Base-by-base conservation (phyloP, 2,797 vertebrate species). In the Parauchenoglanis punctatus region DNA sequence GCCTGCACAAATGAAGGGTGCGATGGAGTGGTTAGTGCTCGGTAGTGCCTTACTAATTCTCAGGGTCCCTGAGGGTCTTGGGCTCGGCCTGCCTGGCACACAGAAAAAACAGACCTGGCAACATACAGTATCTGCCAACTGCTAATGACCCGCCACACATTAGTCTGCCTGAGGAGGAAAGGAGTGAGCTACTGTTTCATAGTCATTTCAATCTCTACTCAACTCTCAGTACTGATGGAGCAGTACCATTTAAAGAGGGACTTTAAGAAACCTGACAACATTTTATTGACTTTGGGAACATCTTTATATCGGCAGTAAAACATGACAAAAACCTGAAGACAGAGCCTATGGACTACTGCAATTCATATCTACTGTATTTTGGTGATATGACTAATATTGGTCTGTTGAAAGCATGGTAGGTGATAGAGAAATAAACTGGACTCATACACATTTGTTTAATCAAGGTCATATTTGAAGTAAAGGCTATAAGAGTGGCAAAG, bases 81-180 rank as follows among this genome's bases (percentile, higher is more conserved):
- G 89, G 91, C 84, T 86, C 81, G 65, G 40, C 46, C 49, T 85
- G 59, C 23, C 87, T 91, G 89, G 91, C 85, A 89, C 67, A 81
- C 70, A 59, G 46, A 82, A 73, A 73, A 58, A 73, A 83, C 89
- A 85, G 89, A 54, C n/a, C 91, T 90, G 91, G 87, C 92, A 91
- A 86, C 72, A 73, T 63, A 81, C 80, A 28, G 58, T 28, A 63
- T 75, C 82, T 89, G 89, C 85, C 85, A 90, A 86, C 83, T n/a
- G 77, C 88, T 90, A 88, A 88, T 88, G 87, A 87, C 80, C 68
- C 72, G 76, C 31, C 67, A 63, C 54, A 17, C 68, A 40, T 85
- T 78, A 56, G 28, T 78, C 59, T 76, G 58, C 46, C 58, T 56
- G 70, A 86, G 78, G 78, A 87, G 80, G 35, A 86, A 49, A 77